phyloP scores from a whole-genome alignment of 2,113 vertebrate species.

The Heterotilapia buettikoferi region DNA sequence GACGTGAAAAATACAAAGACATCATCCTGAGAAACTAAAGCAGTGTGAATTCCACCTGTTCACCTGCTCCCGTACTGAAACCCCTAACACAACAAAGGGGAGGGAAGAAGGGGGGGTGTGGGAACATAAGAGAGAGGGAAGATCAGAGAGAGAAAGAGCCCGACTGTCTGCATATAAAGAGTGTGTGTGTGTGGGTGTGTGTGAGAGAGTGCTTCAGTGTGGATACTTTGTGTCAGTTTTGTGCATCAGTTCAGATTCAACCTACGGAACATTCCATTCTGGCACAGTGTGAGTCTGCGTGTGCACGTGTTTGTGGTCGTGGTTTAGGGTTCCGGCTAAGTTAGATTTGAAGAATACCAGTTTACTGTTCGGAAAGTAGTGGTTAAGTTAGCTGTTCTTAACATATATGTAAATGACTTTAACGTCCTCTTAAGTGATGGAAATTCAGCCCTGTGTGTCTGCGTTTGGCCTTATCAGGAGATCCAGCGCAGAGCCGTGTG shows the following conservation, averaged over 20 bases:
- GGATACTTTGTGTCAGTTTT: conserved; percentile 22
- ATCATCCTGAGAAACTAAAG: not conserved
- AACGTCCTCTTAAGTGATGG: not conserved
- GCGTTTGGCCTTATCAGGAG: not conserved
- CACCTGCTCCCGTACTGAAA: not conserved
- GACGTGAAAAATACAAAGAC: not conserved
- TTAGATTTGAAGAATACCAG: not conserved
- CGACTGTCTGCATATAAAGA: not conserved
- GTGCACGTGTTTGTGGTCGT: not conserved
- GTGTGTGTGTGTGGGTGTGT: not conserved
- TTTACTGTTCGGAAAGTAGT: not conserved
- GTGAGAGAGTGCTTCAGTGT: not conserved
- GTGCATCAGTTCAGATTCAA: conserved; percentile 30
- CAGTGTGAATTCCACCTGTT: not conserved
- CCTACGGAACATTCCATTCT: conserved; percentile 44
- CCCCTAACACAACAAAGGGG: not conserved
- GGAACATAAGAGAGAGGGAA: not conserved
- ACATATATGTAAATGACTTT: not conserved
- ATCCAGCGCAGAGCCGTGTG: not conserved
- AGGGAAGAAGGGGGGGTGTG: not conserved
- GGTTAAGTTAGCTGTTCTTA: not conserved
- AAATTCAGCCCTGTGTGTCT: not conserved
- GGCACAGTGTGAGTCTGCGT: not conserved
- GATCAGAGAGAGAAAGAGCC: not conserved
- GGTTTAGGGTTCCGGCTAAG: not conserved